phyloP scores from a whole-genome alignment of 2,113 vertebrate genomes.

The Limanda limanda region DNA sequence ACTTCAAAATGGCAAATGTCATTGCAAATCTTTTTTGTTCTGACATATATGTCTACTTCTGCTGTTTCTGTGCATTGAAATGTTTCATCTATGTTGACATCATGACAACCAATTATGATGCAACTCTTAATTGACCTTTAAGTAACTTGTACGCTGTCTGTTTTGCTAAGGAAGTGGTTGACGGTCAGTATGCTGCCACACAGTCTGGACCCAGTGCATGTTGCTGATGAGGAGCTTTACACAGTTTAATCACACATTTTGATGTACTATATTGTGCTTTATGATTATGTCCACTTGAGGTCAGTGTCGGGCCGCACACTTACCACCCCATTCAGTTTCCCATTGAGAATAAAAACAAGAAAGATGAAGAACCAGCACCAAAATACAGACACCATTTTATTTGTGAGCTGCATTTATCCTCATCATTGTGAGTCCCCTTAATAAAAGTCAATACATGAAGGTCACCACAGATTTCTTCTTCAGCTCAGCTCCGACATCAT shows the following conservation, averaged over 20 bases:
- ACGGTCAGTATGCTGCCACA: constrained; percentile 66
- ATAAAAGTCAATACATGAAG: not conserved
- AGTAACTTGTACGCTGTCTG: no score
- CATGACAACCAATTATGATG: no score
- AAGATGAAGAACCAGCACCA: not conserved
- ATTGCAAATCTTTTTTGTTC: no score
- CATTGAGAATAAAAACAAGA: not conserved
- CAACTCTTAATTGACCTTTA: no score
- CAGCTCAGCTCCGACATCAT: not conserved
- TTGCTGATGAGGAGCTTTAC: constrained; percentile 74
- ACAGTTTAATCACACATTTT: constrained; percentile 7
- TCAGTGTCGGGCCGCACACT: constrained; percentile 37
- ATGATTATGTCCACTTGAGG: constrained; percentile 46
- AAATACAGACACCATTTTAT: not conserved
- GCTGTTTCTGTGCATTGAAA: no score
- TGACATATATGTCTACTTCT: no score
- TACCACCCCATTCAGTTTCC: not conserved
- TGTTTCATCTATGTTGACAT: no score
- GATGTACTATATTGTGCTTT: not conserved
- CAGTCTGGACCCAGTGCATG: constrained; percentile 71
- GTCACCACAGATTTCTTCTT: not conserved
- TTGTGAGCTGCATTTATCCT: not conserved
- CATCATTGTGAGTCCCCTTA: not conserved
- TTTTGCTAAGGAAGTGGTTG: constrained; percentile 60
- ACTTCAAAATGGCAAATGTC: no score